Percentiles rank a stretch among this genome's conserved stretches.
phyloP scores from a whole-genome alignment of 2,888 invertebrate species.

The Pachymerium ferrugineum region DNA sequence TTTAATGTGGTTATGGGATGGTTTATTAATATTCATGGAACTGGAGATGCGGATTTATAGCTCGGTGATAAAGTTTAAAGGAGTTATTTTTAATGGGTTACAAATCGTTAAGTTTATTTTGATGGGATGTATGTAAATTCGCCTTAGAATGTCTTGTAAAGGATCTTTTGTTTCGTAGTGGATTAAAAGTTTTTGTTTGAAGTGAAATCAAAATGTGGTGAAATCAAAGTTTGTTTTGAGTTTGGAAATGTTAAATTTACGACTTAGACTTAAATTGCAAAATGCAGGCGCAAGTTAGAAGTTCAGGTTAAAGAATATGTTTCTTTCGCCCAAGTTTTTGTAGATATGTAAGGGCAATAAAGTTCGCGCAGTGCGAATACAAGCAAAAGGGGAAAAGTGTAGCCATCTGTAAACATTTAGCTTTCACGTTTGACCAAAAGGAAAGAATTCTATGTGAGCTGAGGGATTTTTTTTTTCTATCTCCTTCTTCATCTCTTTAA shows the following conservation, averaged over 20 bases:
- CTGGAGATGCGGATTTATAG: not conserved
- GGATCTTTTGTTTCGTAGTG: too few relatives aligned
- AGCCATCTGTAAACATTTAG: conserved; percentile 13
- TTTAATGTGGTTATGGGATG: not conserved
- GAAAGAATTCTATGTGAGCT: not conserved
- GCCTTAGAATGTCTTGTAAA: not conserved
- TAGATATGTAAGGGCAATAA: not conserved
- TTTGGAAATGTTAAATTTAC: too few relatives aligned
- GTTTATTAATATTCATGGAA: not conserved
- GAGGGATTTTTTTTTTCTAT: not conserved
- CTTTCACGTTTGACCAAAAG: conserved; percentile 13
- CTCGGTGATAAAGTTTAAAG: not conserved
- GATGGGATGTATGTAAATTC: not conserved
- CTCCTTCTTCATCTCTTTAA: conserved; percentile 7
- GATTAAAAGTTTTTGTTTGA: too few relatives aligned
- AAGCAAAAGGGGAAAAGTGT: not conserved
- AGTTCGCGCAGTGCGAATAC: not conserved
- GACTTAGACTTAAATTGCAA: too few relatives aligned
- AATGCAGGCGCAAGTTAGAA: too few relatives aligned
- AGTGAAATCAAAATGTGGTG: too few relatives aligned
- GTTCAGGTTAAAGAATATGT: too few relatives aligned
- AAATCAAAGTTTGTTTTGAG: too few relatives aligned
- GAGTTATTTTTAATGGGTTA: not conserved
- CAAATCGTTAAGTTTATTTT: not conserved
- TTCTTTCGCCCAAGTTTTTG: too few relatives aligned